Percentiles rank a stretch among this genome's conserved stretches.
phyloP scores from a whole-genome alignment of 1,140 invertebrate species.

The Eufriesea mexicana region DNA sequence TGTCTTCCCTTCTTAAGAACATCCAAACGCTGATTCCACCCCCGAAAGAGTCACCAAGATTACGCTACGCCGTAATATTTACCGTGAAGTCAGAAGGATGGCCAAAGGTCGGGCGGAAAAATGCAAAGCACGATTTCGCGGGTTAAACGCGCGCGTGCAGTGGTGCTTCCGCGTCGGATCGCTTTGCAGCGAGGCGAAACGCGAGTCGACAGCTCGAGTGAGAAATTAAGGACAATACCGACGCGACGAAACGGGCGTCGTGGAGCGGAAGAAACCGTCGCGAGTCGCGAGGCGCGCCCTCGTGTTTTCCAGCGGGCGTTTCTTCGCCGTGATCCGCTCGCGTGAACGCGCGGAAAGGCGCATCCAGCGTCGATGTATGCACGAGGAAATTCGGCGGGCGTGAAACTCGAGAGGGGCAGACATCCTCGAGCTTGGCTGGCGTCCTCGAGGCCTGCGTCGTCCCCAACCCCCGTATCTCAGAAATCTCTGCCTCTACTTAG shows the following conservation, averaged over 20 bases:
- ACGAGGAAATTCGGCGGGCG: conserved; percentile 23
- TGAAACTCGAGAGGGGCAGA: conserved; percentile 58
- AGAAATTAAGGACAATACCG: conserved; percentile 5
- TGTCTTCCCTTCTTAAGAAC: too few relatives aligned
- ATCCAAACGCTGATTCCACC: too few relatives aligned
- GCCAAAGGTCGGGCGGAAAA: too few relatives aligned
- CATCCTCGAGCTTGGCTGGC: conserved; percentile 30
- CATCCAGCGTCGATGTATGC: conserved; percentile 1
- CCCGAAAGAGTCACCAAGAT: too few relatives aligned
- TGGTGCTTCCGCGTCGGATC: neutral
- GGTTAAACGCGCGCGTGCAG: neutral
- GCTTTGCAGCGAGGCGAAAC: neutral
- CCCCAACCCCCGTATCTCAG: conserved; percentile 64
- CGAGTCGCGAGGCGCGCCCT: neutral
- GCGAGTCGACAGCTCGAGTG: neutral
- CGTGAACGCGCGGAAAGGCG: neutral
- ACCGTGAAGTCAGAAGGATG: too few relatives aligned
- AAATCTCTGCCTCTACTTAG: conserved; percentile 77
- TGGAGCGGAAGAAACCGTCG: neutral
- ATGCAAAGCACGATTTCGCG: neutral
- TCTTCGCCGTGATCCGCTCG: neutral
- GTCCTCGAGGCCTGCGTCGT: conserved; percentile 26
- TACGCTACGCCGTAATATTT: too few relatives aligned
- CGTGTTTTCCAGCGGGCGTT: neutral
- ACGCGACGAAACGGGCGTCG: neutral